Conservation (phyloP, 1,140 invertebrate genomes). For the Aphidius gifuensis region DNA sequence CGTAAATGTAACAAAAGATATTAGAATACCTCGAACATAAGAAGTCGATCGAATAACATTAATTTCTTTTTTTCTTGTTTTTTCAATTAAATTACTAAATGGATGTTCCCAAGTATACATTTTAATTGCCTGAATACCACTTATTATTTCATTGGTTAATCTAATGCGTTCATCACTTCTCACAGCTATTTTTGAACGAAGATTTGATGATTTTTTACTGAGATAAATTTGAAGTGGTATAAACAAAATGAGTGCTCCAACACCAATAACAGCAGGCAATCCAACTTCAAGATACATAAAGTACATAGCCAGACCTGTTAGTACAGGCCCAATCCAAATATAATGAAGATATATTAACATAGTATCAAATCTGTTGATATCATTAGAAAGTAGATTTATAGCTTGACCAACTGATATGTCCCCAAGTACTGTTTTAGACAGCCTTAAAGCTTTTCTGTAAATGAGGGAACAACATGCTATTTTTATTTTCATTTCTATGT, state of each 20-base stretch:
- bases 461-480: constrained; percentile 77
- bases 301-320: constrained; percentile 70
- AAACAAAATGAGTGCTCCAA: constrained; percentile 72
- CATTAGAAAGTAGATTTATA: constrained; percentile 85
- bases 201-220: constrained; percentile 63
- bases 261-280: constrained; percentile 71
- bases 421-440: constrained; percentile 65
- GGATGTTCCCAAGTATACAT: constrained; percentile 90
- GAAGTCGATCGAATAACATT: constrained; percentile 66
- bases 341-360: constrained; percentile 66
- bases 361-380: constrained; percentile 71
- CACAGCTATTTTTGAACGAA: constrained; percentile 60
- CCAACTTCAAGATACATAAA: constrained; percentile 76
- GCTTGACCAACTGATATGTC: constrained; percentile 80
- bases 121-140: constrained; percentile 79
- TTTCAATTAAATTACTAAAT: constrained; percentile 67
- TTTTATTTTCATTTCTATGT: constrained; percentile 72
- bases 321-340: constrained; percentile 71
- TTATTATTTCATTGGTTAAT: constrained; percentile 81
- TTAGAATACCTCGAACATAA: constrained; percentile 65
- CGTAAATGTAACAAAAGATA: constrained; percentile 68
- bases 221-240: constrained; percentile 76
- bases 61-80: constrained; percentile 61
- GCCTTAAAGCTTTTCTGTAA: constrained; percentile 71
- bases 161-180: constrained; percentile 78